Conservation (phyloP, 2,797 vertebrate species). For the Takifugu ocellatus region DNA sequence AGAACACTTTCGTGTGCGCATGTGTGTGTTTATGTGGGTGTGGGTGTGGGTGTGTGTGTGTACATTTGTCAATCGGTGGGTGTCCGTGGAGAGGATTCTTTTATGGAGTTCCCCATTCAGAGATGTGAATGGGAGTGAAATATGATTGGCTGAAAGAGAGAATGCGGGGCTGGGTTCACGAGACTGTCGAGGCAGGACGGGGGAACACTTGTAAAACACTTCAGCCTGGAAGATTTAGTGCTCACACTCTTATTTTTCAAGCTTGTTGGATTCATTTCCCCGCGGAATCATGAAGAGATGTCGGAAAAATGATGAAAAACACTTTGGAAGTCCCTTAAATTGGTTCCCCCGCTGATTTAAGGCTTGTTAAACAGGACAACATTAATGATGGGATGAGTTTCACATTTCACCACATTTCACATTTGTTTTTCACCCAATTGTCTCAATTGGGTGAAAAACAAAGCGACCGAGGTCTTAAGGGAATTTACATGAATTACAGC, state of each 20-base stretch:
- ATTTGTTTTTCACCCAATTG: too few species aligned
- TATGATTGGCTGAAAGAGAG: conserved; percentile 70
- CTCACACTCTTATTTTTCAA: too few species aligned
- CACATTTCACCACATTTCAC: conserved; percentile 6
- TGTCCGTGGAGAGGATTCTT: conserved; percentile 48
- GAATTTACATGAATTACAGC: conserved; percentile 78
- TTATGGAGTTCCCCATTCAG: conserved; percentile 58
- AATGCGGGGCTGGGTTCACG: conserved; percentile 67
- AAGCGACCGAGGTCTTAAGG: conserved; percentile 49
- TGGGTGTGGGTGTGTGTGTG: conserved; percentile 24
- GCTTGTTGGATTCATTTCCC: too few species aligned
- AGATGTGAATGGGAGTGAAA: conserved; percentile 68
- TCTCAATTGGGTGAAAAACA: conserved; percentile 45
- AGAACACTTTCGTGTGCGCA: conserved; percentile 25
- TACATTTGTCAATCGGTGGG: conserved; percentile 36
- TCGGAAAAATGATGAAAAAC: too few species aligned
- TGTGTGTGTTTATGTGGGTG: conserved; percentile 34
- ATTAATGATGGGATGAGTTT: conserved; percentile 23
- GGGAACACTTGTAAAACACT: conserved; percentile 54
- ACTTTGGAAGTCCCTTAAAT: conserved; percentile 15
- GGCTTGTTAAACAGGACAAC: conserved; percentile 11
- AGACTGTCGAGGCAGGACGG: conserved; percentile 53
- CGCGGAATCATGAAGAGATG: too few species aligned
- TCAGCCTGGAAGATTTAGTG: conserved; percentile 34
- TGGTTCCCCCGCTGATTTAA: conserved; percentile 2